phyloP scores from a whole-genome alignment of 2,113 vertebrate genomes.

The Triplophysa siluroides region DNA sequence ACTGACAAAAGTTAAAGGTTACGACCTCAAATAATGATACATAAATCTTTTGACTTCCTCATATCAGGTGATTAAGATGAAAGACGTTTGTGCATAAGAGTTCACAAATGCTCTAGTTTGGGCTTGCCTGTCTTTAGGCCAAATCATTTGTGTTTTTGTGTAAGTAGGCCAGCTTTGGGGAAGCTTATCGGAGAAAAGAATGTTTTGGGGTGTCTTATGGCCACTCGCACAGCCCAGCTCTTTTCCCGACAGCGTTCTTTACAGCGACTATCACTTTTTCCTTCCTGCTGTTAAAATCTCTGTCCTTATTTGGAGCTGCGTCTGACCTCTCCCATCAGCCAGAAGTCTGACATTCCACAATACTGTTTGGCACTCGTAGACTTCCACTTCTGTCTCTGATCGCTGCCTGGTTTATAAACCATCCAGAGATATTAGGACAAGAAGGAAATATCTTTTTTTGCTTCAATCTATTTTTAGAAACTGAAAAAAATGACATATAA shows the following conservation, averaged over 20 bases:
- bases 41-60: neutral
- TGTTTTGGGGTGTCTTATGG: conserved; percentile 41
- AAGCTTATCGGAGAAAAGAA: conserved; percentile 46
- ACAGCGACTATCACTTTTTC: neutral
- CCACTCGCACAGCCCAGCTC: neutral
- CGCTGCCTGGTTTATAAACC: neutral
- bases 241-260: neutral
- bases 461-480: neutral
- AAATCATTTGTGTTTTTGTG: neutral
- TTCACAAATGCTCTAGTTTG: neutral
- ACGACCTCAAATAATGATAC: too few relatives aligned
- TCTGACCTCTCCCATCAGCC: neutral
- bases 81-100: neutral
- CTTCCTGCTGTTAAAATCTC: conserved; percentile 10
- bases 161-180: neutral
- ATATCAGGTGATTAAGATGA: neutral
- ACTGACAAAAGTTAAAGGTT: too few relatives aligned
- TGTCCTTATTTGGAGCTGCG: conserved; percentile 11
- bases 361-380: neutral
- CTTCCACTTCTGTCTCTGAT: neutral
- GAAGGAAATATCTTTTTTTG: neutral
- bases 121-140: neutral
- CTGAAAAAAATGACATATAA: neutral
- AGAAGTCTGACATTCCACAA: conserved; percentile 22
- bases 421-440: conserved; percentile 1